Evolutionary conservation across 2,113 vertebrate genomes (phyloP).

Genomic region (Mandrillus leucophaeus): DNA sequence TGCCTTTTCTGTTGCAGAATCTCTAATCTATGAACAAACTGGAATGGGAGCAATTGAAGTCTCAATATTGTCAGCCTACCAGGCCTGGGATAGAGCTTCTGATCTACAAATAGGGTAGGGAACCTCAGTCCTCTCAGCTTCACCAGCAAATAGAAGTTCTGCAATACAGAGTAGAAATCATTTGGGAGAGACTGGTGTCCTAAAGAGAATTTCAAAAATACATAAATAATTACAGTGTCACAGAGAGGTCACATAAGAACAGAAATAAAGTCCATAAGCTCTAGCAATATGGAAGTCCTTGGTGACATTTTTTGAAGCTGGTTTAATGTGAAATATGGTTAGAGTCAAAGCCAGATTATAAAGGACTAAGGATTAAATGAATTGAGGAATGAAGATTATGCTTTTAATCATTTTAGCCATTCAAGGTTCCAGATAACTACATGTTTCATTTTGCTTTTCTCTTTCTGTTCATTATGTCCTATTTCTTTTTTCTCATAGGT

Average conservation of each 20-base stretch:
- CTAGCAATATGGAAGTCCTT: background rate
- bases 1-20: background rate
- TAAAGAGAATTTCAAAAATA: background rate
- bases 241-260: background rate
- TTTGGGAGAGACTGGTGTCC: background rate
- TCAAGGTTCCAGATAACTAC: background rate
- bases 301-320: background rate
- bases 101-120: background rate
- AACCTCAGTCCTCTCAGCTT: background rate
- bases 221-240: background rate
- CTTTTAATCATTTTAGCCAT: background rate
- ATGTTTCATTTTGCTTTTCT: background rate
- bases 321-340: background rate
- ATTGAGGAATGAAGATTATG: background rate
- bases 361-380: background rate
- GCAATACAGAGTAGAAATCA: background rate
- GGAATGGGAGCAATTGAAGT: background rate
- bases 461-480: background rate
- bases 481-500: constrained; percentile 73
- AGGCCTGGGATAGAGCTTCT: background rate
- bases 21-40: background rate
- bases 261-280: background rate
- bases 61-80: too few species aligned
- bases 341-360: background rate
- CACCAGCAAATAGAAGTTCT: background rate